Percentiles rank a stretch among this genome's conserved stretches.
phyloP scores from a whole-genome alignment of 2,888 invertebrate species.

The Drosophila merina region DNA sequence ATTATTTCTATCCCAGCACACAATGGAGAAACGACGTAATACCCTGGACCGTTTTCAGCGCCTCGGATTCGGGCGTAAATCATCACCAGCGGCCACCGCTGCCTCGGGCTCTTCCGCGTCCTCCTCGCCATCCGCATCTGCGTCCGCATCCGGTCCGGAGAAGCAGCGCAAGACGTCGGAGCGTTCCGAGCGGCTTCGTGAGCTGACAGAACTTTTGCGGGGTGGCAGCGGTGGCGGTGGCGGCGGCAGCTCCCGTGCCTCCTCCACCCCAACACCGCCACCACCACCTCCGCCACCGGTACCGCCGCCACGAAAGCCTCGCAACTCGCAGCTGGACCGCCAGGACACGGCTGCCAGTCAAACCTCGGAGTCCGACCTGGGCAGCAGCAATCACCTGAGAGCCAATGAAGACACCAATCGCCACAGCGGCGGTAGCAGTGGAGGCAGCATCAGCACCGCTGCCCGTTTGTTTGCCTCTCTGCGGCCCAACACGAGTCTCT shows the following conservation, averaged over 20 bases:
- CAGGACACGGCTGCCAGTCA: conserved; percentile 57
- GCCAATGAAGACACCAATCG: conserved; percentile 25
- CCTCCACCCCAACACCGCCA: conserved; percentile 86
- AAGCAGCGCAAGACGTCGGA: conserved; percentile 84
- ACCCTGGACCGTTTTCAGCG: conserved; percentile 93
- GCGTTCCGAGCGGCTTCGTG: conserved; percentile 89
- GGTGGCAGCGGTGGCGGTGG: conserved; percentile 84
- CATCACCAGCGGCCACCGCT: conserved; percentile 65
- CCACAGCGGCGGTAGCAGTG: conserved; percentile 25
- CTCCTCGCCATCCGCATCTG: conserved; percentile 21
- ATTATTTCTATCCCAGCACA: conserved; percentile 60
- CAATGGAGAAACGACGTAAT: conserved; percentile 85
- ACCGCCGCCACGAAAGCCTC: conserved; percentile 85
- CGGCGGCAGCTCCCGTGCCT: conserved; percentile 74
- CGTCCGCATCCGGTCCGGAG: conserved; percentile 53
- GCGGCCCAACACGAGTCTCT: conserved; percentile 81
- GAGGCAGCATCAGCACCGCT: conserved; percentile 37
- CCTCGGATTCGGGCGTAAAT: conserved; percentile 88
- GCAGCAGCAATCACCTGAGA: conserved; percentile 22
- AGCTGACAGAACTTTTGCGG: conserved; percentile 91
- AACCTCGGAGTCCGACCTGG: conserved; percentile 28
- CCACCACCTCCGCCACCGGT: conserved; percentile 86
- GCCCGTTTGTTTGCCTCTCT: conserved; percentile 67
- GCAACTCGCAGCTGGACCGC: conserved; percentile 77
- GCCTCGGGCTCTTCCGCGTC: conserved; percentile 38